Conservation (phyloP, 2,888 invertebrate genomes). For the Dicycla oo region DNA sequence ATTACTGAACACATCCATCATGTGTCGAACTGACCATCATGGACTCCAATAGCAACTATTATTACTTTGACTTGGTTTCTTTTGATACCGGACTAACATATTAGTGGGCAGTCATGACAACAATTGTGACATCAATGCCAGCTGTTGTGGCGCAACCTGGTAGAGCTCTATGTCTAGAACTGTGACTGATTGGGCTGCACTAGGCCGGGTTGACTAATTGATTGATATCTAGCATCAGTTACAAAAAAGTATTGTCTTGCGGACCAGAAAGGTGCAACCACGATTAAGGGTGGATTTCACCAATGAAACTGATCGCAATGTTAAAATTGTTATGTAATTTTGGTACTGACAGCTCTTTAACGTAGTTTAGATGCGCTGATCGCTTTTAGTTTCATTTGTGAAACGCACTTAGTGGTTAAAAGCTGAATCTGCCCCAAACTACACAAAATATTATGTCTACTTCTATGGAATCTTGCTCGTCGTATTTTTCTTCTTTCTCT, state of each 20-base stretch:
- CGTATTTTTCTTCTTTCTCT: conserved; percentile 15
- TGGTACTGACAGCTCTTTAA: too few relatives aligned
- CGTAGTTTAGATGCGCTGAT: too few relatives aligned
- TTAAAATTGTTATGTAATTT: too few relatives aligned
- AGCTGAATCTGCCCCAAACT: background rate
- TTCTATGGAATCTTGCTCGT: background rate
- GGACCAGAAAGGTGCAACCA: background rate
- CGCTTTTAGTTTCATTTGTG: too few relatives aligned
- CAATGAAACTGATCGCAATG: too few relatives aligned
- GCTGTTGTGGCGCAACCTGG: conserved; percentile 24
- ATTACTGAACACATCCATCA: conserved; percentile 84
- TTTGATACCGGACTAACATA: conserved; percentile 46
- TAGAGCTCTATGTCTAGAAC: conserved; percentile 29
- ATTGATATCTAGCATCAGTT: conserved; percentile 7
- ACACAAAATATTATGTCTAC: background rate
- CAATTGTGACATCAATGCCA: conserved; percentile 49
- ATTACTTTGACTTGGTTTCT: conserved; percentile 35
- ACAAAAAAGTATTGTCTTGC: background rate
- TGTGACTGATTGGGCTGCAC: conserved; percentile 31
- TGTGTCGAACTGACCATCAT: conserved; percentile 66
- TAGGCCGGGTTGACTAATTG: conserved; percentile 32
- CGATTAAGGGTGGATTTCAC: too few relatives aligned
- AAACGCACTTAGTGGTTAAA: too few relatives aligned
- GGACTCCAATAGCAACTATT: conserved; percentile 39
- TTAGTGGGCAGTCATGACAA: conserved; percentile 28